phyloP scores from a whole-genome alignment of 35 echinoderm and acorn worm species.

The Holothuria glaberrima region DNA sequence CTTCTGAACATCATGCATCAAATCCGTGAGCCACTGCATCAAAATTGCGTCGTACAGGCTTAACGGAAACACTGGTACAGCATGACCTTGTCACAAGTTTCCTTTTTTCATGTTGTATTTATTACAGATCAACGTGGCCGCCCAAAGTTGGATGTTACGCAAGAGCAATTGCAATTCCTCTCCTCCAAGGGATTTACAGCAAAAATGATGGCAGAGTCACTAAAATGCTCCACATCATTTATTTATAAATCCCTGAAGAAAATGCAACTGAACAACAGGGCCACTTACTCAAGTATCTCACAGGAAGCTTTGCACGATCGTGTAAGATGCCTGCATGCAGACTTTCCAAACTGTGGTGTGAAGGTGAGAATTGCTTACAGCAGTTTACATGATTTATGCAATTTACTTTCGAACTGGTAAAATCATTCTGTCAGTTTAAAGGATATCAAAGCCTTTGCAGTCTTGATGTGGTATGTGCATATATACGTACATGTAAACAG shows the following conservation, averaged over 20 bases:
- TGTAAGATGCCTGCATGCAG: background rate
- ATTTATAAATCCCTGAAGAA: background rate
- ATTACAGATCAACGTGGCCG: conserved; percentile 29
- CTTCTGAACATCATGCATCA: conserved; percentile 2
- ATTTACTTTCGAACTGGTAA: too few relatives aligned
- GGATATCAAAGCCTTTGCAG: background rate
- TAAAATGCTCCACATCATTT: conserved; percentile 2
- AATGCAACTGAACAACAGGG: background rate
- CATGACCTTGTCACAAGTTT: background rate
- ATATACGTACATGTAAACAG: background rate
- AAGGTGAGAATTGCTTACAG: too few relatives aligned
- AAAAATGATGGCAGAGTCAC: background rate
- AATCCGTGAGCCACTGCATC: background rate
- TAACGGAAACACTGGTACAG: conserved; percentile 1
- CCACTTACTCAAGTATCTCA: background rate
- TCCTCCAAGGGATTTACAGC: conserved; percentile 3
- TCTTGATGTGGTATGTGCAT: background rate
- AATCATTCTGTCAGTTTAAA: background rate
- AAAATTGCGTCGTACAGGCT: background rate
- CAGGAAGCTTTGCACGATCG: background rate
- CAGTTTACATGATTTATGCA: too few relatives aligned
- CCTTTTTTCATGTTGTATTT: too few relatives aligned
- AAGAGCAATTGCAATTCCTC: conserved; percentile 17
- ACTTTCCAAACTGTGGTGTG: conserved; percentile 35
- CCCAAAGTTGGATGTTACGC: background rate